These are phyloP conservation scores for Limonius californicus DNA, from an alignment of 1,140 invertebrate species.

Conservation along the genomic window DNA sequence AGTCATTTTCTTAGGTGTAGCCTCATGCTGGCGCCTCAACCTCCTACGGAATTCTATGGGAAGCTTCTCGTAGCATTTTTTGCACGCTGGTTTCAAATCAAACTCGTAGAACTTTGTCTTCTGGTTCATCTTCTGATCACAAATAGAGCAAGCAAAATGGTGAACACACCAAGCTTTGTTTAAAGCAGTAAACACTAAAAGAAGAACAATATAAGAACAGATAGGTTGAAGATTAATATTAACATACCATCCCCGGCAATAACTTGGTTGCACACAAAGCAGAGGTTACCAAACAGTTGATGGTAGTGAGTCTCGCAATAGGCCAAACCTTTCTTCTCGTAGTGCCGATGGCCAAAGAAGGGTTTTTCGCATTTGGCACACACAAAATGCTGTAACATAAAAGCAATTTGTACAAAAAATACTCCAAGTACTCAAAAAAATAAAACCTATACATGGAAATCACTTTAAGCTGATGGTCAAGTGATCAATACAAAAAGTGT, in stretches of 20 bases:
- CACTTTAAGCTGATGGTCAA: too few relatives aligned
- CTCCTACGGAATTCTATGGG: constrained; percentile 91
- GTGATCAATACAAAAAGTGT: too few relatives aligned
- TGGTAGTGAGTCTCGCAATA: constrained; percentile 99
- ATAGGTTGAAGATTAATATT: constrained; percentile 20
- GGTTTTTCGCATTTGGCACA: constrained; percentile 99
- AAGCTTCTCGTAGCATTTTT: constrained; percentile 97
- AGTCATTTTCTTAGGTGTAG: constrained; percentile 53
- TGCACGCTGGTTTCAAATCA: constrained; percentile 97
- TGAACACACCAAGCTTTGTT: constrained; percentile 99
- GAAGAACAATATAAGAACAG: constrained; percentile 22
- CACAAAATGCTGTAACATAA: constrained; percentile 83
- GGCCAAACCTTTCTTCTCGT: constrained; percentile 97
- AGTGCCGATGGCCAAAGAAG: constrained; percentile 97
- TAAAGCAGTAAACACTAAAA: constrained; percentile 93
- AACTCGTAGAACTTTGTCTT: constrained; percentile 99
- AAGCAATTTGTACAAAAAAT: too few relatives aligned
- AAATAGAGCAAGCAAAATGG: constrained; percentile 98
- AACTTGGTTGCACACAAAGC: constrained; percentile 98
- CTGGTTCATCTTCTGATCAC: constrained; percentile 96
- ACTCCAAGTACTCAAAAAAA: too few relatives aligned
- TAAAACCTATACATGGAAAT: too few relatives aligned
- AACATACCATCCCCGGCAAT: constrained; percentile 90
- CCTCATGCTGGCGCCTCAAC: constrained; percentile 72
- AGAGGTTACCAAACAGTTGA: constrained; percentile 97